phyloP scores from a whole-genome alignment of 2,113 vertebrate species.

The Stictonetta naevosa region DNA sequence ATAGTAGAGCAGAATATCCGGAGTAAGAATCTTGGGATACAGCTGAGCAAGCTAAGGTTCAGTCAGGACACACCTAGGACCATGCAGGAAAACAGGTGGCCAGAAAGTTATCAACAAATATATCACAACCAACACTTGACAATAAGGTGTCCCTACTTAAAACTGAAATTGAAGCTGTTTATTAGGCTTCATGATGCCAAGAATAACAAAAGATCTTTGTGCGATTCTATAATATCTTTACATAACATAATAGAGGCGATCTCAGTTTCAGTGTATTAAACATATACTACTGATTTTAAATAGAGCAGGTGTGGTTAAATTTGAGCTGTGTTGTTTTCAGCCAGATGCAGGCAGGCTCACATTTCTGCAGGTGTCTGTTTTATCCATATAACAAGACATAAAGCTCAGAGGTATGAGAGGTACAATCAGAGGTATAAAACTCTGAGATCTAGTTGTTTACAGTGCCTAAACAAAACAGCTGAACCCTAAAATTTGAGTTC shows the following conservation, averaged over 20 bases:
- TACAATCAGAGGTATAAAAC: background rate
- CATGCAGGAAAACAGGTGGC: background rate
- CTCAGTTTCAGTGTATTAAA: background rate
- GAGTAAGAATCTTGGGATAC: background rate
- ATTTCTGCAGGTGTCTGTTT: background rate
- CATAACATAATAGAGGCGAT: background rate
- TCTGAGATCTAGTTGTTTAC: background rate
- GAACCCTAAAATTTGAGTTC: background rate
- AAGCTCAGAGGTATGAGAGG: background rate
- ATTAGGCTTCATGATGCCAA: background rate
- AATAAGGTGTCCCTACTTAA: background rate
- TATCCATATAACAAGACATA: background rate
- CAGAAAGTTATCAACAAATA: background rate
- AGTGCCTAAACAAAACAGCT: background rate
- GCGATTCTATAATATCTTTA: background rate
- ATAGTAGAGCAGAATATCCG: background rate
- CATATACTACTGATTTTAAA: background rate
- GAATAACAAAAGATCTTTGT: background rate
- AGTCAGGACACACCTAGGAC: background rate
- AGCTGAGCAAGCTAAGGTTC: background rate
- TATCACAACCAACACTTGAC: background rate
- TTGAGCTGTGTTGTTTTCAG: background rate
- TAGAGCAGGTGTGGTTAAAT: background rate
- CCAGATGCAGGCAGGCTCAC: background rate
- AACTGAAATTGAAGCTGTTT: accelerated